Conservation (phyloP, 2,888 invertebrate genomes). For the Catocala sponsa region DNA sequence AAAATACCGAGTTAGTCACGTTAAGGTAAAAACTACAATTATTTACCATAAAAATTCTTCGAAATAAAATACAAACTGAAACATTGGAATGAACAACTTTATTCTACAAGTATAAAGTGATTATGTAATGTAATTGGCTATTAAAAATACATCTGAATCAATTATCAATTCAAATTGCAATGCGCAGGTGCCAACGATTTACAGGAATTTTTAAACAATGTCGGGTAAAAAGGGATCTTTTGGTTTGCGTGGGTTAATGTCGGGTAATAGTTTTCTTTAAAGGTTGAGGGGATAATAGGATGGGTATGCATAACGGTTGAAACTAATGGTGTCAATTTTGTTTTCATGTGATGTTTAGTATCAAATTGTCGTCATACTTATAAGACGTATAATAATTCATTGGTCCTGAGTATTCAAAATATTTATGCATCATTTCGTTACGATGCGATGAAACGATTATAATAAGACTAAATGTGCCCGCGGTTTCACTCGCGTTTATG, state of each 20-base stretch:
- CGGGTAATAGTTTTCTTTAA: background rate
- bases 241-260: slow-evolving; percentile 3
- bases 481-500: too few relatives aligned
- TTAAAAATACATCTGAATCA: slow-evolving; percentile 15
- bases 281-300: background rate
- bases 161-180: slow-evolving; percentile 51
- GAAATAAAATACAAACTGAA: background rate
- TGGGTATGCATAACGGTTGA: background rate
- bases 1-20: background rate
- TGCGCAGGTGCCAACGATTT: slow-evolving; percentile 45
- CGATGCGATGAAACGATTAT: too few relatives aligned
- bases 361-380: too few relatives aligned
- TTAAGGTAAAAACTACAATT: background rate
- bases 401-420: too few relatives aligned
- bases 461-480: too few relatives aligned
- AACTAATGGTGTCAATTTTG: background rate
- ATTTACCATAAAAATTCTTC: slow-evolving; percentile 3
- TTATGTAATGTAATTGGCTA: slow-evolving; percentile 18
- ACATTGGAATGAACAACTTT: slow-evolving; percentile 9
- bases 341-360: too few relatives aligned
- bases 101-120: slow-evolving; percentile 13
- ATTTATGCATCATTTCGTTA: too few relatives aligned
- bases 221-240: slow-evolving; percentile 23
- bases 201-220: slow-evolving; percentile 44
- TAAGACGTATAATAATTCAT: too few relatives aligned